phyloP scores from a whole-genome alignment of 2,113 vertebrate species.

The Chlorocebus sabaeus region DNA sequence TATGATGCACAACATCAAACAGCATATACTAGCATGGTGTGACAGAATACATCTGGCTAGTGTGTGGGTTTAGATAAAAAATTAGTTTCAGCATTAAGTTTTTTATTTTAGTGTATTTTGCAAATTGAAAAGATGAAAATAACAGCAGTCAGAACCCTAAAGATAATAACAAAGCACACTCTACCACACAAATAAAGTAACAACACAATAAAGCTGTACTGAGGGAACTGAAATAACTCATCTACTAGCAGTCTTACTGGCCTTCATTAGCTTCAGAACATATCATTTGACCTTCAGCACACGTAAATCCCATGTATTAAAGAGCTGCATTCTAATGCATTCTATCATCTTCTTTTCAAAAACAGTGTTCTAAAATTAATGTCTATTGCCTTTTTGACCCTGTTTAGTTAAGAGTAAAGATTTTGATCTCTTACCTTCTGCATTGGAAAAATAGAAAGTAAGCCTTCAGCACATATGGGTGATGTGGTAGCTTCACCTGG shows the following conservation, averaged over 20 bases:
- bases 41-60: slow-evolving; percentile 78
- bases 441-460: slow-evolving; percentile 58
- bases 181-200: not conserved
- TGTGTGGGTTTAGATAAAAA: slow-evolving; percentile 74
- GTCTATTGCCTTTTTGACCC: slow-evolving; percentile 44
- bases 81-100: slow-evolving; percentile 63
- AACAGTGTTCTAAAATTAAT: slow-evolving; percentile 60
- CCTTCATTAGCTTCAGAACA: slow-evolving; percentile 30
- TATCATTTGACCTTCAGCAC: slow-evolving; percentile 29
- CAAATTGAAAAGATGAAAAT: slow-evolving; percentile 70
- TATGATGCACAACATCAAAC: slow-evolving; percentile 82
- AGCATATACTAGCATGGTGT: slow-evolving; percentile 78
- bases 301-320: slow-evolving; percentile 17
- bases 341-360: slow-evolving; percentile 55
- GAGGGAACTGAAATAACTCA: not conserved
- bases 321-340: slow-evolving; percentile 39
- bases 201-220: not conserved
- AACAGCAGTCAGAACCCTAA: not conserved
- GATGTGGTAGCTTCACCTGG: not conserved
- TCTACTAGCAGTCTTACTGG: fast-evolving
- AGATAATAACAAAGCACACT: not conserved
- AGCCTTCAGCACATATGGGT: not conserved
- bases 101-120: slow-evolving; percentile 65
- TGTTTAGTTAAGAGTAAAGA: slow-evolving; percentile 58
- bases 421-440: slow-evolving; percentile 54